Conservation (phyloP, 1,140 invertebrate species). For the Spodoptera frugiperda region DNA sequence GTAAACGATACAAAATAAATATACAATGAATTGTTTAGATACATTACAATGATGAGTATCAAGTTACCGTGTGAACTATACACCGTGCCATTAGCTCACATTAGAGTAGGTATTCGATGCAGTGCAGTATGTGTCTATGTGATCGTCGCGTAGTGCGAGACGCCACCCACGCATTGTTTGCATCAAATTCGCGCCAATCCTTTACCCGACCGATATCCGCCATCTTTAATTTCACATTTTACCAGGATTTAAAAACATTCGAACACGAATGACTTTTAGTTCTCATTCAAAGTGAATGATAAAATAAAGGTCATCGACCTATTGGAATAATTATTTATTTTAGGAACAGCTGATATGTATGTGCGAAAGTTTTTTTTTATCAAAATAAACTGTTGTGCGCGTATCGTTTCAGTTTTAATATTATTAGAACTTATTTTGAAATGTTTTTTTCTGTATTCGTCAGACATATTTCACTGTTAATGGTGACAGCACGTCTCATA, state of each 20-base stretch:
- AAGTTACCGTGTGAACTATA: slow-evolving; percentile 14
- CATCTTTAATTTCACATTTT: slow-evolving; percentile 14
- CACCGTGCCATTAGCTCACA: slow-evolving; percentile 7
- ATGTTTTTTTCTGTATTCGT: too few species aligned
- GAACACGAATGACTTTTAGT: not conserved
- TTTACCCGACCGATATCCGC: not conserved
- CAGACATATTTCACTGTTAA: too few species aligned
- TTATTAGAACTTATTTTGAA: too few species aligned
- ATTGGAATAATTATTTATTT: too few species aligned
- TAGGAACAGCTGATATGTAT: too few species aligned
- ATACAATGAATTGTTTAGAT: too few species aligned
- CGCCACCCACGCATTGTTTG: slow-evolving; percentile 12
- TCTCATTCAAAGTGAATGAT: not conserved
- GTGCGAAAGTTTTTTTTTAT: too few species aligned
- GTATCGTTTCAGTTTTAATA: too few species aligned
- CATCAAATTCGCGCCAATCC: slow-evolving; percentile 6
- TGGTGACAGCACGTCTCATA: too few species aligned
- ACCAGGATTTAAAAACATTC: not conserved
- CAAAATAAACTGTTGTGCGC: too few species aligned
- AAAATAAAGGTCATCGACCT: not conserved
- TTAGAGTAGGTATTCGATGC: not conserved
- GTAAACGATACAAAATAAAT: not conserved
- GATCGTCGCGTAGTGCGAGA: not conserved
- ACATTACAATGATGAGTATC: not conserved
- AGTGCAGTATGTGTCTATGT: not conserved